Base-by-base conservation (phyloP, 2,888 invertebrate genomes). In the Blastobasis lacticolella region DNA sequence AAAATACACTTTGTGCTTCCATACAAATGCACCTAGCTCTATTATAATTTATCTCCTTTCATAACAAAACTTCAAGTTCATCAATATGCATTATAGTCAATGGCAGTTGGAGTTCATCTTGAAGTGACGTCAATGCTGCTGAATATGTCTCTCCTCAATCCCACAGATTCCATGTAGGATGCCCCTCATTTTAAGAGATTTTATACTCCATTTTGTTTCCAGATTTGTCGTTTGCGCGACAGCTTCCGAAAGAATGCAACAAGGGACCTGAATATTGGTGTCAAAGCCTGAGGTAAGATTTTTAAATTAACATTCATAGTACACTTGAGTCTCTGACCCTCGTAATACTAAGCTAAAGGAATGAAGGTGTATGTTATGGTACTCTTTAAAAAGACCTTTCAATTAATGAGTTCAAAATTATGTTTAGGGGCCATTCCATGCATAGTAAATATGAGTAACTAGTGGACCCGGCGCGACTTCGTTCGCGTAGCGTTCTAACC, bases 241-340 rank as follows among this genome's bases (percentile, higher is more conserved):
- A 83, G 67, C 60, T 76, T 53, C 84, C 87, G 51, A 79, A 81
- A 66, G 85, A 85, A 75, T 88, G 88, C 60, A 62, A 75, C 37
- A 80, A 81, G 54, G 87, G 88, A 8, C 87, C 87, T 1, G 62
- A 67, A 49, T 76, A 78, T 62, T 88, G 88, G 88, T 88, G 88
- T 65, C 66, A 75, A 58, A 81, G 59, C 60, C 68, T 86, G 43
- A 86, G 71, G 88, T 87, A 71, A 78, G 78, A 9, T 40, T 8
- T 6, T 40, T 40, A 3, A 8, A 6, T 40, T 9, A 40, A 40
- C 9, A 40, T 40, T 8, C 41, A 40, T 40, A 9, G 2, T 9
- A 40, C 41, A 40, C 6, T 3, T 40, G 7, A 8, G 1, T 8
- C 41, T 40, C 23, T 1, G 23, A 9, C 41, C 6, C 9, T 40